Conservation (phyloP, 2,888 invertebrate species). For the Cybosia mesomella region DNA sequence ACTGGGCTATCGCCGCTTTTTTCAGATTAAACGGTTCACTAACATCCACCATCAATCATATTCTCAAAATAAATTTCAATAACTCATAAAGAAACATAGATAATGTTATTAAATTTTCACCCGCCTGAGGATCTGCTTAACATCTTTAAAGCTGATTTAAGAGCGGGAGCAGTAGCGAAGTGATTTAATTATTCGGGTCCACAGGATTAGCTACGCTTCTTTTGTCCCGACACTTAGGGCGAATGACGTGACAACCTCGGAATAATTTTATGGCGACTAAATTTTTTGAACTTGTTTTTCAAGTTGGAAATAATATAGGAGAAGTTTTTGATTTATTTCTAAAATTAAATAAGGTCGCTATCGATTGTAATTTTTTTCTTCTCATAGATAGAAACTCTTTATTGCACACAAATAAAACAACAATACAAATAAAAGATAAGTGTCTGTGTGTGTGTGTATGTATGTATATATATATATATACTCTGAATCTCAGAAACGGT, state of each 20-base stretch:
- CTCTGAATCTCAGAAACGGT: too few species aligned
- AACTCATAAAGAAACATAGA: slow-evolving; percentile 9
- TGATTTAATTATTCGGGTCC: slow-evolving; percentile 67
- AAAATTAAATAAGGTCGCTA: neutral
- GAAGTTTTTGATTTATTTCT: neutral
- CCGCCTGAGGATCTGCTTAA: slow-evolving; percentile 35
- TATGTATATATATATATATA: too few species aligned
- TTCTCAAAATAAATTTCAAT: slow-evolving; percentile 8
- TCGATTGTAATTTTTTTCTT: neutral
- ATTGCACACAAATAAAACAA: too few species aligned
- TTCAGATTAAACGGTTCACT: neutral
- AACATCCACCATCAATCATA: neutral
- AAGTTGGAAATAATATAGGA: neutral
- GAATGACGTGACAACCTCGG: slow-evolving; percentile 47
- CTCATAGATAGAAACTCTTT: neutral
- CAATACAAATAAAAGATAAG: neutral
- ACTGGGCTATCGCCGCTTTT: too few species aligned
- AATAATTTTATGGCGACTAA: slow-evolving; percentile 45
- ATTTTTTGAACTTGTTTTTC: slow-evolving; percentile 19
- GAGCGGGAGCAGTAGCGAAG: slow-evolving; percentile 40
- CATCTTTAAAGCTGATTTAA: slow-evolving; percentile 43
- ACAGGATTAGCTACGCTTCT: slow-evolving; percentile 59
- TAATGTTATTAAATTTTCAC: slow-evolving; percentile 38
- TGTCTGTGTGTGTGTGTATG: too few species aligned
- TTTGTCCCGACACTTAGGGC: slow-evolving; percentile 54